phyloP scores from a whole-genome alignment of 23 tunicate genomes.

The Diplosoma virens region DNA sequence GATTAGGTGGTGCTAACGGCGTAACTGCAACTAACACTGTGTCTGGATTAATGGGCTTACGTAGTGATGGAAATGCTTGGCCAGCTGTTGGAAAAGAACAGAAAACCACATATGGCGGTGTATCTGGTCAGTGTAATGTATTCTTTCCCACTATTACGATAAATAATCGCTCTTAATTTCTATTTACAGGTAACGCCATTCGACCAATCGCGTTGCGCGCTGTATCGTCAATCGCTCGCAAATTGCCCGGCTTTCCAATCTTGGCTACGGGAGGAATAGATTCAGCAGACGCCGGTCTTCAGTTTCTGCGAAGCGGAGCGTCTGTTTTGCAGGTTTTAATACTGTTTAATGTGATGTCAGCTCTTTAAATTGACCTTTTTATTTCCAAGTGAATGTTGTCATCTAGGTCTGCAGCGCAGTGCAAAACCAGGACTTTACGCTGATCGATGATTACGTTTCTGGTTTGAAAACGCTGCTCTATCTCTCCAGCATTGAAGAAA shows the following conservation, averaged over 20 bases:
- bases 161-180: too few species aligned
- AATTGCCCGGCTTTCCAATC: slow-evolving; percentile 87
- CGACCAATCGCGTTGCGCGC: slow-evolving; percentile 96
- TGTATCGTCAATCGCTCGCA: slow-evolving; percentile 85
- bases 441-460: slow-evolving; percentile 87
- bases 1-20: slow-evolving; percentile 97
- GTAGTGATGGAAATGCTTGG: slow-evolving; percentile 85
- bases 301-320: slow-evolving; percentile 94
- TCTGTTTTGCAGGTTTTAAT: slow-evolving; percentile 81
- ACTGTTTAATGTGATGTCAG: too few species aligned
- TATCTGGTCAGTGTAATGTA: slow-evolving; percentile 71
- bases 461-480: slow-evolving; percentile 94
- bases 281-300: slow-evolving; percentile 97
- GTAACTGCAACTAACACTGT: slow-evolving; percentile 99
- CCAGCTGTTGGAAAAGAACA: slow-evolving; percentile 82
- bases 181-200: slow-evolving; percentile 70
- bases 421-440: slow-evolving; percentile 98
- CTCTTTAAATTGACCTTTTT: too few species aligned
- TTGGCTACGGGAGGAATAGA: slow-evolving; percentile 99
- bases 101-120: slow-evolving; percentile 97
- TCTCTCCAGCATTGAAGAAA: slow-evolving; percentile 53
- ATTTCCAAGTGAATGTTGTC: too few species aligned
- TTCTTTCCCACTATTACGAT: not conserved
- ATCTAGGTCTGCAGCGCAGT: slow-evolving; percentile 94
- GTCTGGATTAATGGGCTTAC: slow-evolving; percentile 95